Base-by-base conservation (phyloP, 2,797 vertebrate species). In the Lagocephalus sceleratus region DNA sequence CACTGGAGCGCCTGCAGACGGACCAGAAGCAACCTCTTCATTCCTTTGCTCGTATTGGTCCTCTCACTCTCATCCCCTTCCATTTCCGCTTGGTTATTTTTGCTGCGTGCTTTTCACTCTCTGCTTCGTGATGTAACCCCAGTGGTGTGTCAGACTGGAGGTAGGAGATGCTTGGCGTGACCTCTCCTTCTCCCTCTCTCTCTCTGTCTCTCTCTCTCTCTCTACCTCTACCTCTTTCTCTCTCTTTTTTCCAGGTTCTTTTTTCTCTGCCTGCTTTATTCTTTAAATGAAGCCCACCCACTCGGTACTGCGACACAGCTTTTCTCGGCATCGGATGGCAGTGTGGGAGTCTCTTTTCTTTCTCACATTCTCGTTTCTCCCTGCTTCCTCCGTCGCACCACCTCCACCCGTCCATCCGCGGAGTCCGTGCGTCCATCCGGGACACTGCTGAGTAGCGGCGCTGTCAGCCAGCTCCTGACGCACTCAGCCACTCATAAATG, bases 391-490 rank as follows among this genome's bases (percentile, higher is more conserved):
- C 84, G 84, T 84, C 74, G 73, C 70, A 66, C 84, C 88, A 85
- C 82, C 86, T 85, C 82, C 77, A 45, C 80, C 75, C 74, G 22
- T 87, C 85, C 85, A 85, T 42, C 40, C 40, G 32, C 14, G 6
- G 6, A 12, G 32, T 6, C 32, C 32, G 32, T 84, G 81, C 77
- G 46, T 79, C 76, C 72, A 25, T 87, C 85, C 85, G 85, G 82
- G 81, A 85, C 78, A 77, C 82, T 80, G 79, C 84, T 85, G 85
- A 76, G 80, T 78, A 38, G 70, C 60, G 54, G 70, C 20, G 76
- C 73, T 75, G 70, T 76, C 67, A 80, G 85, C 83, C 85, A 79
- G 71, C 53, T 49, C 76, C 78, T 89, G 88, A 86, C 85, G 85
- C 85, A 89, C 76, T 66, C 80, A 53, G 75, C 66, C 81, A 29